Conservation (phyloP, 2,797 vertebrate species). For the Clarias fuscus region DNA sequence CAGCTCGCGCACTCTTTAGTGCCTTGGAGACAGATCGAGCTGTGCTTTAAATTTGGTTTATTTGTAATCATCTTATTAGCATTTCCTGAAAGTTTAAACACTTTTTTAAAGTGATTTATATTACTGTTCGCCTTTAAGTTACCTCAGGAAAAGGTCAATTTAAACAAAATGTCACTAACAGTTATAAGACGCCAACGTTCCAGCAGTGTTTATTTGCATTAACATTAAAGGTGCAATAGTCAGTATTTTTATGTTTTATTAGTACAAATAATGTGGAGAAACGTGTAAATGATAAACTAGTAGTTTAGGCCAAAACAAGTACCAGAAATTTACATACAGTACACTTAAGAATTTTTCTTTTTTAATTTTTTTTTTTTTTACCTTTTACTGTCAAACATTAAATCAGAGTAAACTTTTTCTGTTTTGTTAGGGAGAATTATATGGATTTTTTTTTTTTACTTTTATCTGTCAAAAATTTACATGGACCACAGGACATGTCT, state of each 20-base stretch:
- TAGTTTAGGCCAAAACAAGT: neutral
- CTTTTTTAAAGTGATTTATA: neutral
- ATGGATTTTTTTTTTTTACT: too few species aligned
- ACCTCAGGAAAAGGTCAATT: neutral
- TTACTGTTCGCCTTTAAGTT: too few species aligned
- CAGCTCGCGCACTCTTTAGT: slow-evolving; percentile 30
- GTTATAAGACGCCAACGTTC: neutral
- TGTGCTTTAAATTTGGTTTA: too few species aligned
- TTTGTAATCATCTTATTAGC: neutral
- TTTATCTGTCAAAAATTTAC: too few species aligned
- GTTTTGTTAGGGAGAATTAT: too few species aligned
- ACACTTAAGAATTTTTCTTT: too few species aligned
- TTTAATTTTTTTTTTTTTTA: too few species aligned
- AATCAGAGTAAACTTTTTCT: too few species aligned
- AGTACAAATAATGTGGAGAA: neutral
- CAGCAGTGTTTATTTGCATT: too few species aligned
- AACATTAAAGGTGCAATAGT: neutral
- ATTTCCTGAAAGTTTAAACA: neutral
- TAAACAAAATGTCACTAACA: neutral
- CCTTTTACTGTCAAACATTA: too few species aligned
- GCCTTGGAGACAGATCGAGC: neutral
- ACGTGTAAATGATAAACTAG: neutral
- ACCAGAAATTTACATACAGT: too few species aligned
- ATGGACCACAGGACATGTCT: too few species aligned
- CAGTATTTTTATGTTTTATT: neutral